These are phyloP conservation scores for Gobius niger DNA, from an alignment of 2,113 vertebrate species.

Conservation along the genomic window DNA sequence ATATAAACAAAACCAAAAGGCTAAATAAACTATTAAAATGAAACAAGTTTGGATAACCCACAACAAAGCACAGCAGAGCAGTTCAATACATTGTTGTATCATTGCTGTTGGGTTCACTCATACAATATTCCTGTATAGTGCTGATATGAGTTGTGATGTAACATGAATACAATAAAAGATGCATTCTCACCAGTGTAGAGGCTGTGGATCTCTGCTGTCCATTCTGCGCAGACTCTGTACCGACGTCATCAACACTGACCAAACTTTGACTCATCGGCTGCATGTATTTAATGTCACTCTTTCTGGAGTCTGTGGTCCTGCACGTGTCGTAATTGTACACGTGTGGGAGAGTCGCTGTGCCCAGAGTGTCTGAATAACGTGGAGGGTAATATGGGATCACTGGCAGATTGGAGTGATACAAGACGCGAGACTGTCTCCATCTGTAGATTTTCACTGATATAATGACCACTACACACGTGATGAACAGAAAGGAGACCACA, in stretches of 20 bases:
- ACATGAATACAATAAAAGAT: too few species aligned
- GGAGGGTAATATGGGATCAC: slow-evolving; percentile 55
- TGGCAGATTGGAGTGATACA: slow-evolving; percentile 45
- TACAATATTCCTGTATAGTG: neutral
- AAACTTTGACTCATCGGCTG: slow-evolving; percentile 33
- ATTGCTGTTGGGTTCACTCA: too few species aligned
- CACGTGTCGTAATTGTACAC: slow-evolving; percentile 55
- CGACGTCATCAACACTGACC: slow-evolving; percentile 25
- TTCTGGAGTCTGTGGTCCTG: slow-evolving; percentile 52
- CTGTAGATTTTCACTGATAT: slow-evolving; percentile 53
- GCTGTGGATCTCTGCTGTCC: slow-evolving; percentile 23
- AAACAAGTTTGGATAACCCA: too few species aligned
- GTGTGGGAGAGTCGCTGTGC: slow-evolving; percentile 50
- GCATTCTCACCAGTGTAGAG: too few species aligned
- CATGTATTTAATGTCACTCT: slow-evolving; percentile 30
- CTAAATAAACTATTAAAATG: too few species aligned
- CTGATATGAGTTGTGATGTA: too few species aligned
- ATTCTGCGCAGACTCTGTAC: slow-evolving; percentile 32
- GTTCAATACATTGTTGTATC: too few species aligned
- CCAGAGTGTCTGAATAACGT: slow-evolving; percentile 50
- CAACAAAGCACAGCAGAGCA: too few species aligned
- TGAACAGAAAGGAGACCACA: slow-evolving; percentile 60
- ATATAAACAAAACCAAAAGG: too few species aligned
- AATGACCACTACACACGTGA: slow-evolving; percentile 61
- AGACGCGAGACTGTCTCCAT: slow-evolving; percentile 54